A percentile compares a stretch with the other conserved stretches of the same genome.
phyloP scores from a whole-genome alignment of 2,797 vertebrate species.

The Gymnocypris eckloni region DNA sequence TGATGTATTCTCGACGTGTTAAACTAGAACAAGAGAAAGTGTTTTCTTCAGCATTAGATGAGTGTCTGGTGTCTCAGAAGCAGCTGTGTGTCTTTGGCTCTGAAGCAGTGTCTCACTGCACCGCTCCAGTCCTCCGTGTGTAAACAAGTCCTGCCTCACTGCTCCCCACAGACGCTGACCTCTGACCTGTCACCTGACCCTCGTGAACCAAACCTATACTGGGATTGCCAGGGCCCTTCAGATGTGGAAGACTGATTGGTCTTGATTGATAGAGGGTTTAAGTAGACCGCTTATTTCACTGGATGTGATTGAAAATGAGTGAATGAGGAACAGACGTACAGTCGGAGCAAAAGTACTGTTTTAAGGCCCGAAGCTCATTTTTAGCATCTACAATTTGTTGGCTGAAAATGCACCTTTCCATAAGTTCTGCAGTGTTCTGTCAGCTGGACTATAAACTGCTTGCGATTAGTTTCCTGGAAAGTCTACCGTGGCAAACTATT shows the following conservation, averaged over 20 bases:
- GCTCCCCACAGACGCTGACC: constrained; percentile 18
- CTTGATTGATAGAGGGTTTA: neutral
- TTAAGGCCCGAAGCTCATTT: neutral
- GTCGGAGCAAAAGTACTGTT: neutral
- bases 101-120: neutral
- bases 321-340: neutral
- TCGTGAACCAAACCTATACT: neutral
- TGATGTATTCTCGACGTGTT: too few relatives aligned
- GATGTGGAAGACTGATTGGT: neutral
- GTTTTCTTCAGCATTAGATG: neutral
- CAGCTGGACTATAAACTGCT: neutral
- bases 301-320: neutral
- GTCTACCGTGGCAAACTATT: neutral
- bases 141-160: constrained; percentile 42
- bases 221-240: neutral
- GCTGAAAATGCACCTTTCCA: neutral
- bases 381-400: neutral
- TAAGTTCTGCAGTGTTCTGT: neutral
- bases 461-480: neutral
- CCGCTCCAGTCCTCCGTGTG: neutral
- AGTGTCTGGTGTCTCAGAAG: constrained; percentile 5
- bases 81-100: constrained; percentile 33
- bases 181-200: constrained; percentile 4
- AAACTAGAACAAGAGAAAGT: neutral
- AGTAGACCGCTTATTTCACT: neutral